Evolutionary conservation across 2,113 vertebrate genomes (phyloP).

Genomic region (Scalopus aquaticus): DNA sequence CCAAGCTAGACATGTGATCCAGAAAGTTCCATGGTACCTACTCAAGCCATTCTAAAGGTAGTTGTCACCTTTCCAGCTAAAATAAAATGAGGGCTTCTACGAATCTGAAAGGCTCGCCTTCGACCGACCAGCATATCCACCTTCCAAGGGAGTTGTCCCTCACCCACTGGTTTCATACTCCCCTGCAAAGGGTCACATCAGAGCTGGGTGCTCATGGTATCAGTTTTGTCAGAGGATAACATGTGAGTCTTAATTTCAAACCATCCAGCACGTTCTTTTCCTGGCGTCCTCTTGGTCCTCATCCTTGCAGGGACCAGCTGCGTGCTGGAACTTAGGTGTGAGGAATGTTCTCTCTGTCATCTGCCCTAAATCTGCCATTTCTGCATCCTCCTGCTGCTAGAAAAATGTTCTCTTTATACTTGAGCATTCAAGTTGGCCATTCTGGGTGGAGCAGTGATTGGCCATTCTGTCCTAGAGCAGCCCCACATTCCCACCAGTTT

Average conservation of each 20-base stretch:
- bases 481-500: not conserved
- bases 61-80: not conserved
- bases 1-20: not conserved
- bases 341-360: not conserved
- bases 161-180: not conserved
- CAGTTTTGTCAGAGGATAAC: not conserved
- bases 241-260: not conserved
- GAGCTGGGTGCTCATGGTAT: not conserved
- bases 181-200: not conserved
- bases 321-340: not conserved
- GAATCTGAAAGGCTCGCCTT: not conserved
- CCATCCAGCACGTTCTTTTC: not conserved
- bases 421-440: not conserved
- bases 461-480: too few relatives aligned
- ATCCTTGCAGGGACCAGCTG: not conserved
- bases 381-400: not conserved
- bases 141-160: fast-evolving
- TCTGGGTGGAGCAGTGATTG: not conserved
- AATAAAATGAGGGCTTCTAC: not conserved
- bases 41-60: not conserved
- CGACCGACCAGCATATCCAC: not conserved
- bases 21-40: not conserved
- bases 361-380: not conserved
- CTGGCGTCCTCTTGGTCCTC: not conserved
- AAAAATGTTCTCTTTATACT: not conserved